Conservation (phyloP, 2,113 vertebrate genomes). For the Otolemur garnettii region DNA sequence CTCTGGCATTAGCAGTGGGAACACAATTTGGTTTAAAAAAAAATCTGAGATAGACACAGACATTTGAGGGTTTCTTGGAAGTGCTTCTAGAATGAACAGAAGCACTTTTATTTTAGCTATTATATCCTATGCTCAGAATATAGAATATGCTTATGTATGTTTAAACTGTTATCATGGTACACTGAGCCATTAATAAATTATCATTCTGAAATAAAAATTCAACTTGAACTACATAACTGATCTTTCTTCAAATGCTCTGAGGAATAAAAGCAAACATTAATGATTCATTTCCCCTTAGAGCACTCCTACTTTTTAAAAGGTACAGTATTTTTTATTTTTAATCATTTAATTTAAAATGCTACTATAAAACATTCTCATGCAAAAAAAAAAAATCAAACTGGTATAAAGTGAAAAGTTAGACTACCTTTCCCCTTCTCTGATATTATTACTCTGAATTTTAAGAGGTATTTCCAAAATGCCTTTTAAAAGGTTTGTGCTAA, state of each 20-base stretch:
- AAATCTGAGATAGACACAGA: constrained; percentile 69
- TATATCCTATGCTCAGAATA: not conserved
- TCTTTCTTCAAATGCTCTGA: not conserved
- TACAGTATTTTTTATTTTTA: constrained; percentile 44
- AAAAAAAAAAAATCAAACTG: constrained; percentile 23
- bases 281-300: not conserved
- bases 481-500: constrained; percentile 43
- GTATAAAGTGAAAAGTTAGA: constrained; percentile 20
- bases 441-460: constrained; percentile 57
- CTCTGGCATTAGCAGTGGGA: not conserved
- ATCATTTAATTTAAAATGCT: constrained; percentile 49
- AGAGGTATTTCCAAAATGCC: constrained; percentile 35
- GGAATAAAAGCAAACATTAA: not conserved
- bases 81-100: constrained; percentile 65
- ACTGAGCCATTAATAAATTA: constrained; percentile 74
- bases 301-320: not conserved
- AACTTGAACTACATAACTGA: not conserved
- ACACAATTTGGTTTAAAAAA: constrained; percentile 36
- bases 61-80: constrained; percentile 77
- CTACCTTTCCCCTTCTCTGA: not conserved
- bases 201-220: constrained; percentile 72
- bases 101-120: constrained; percentile 17
- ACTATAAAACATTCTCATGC: constrained; percentile 21
- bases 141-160: not conserved
- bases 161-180: constrained; percentile 22